Conservation (phyloP, 2,888 invertebrate genomes). For the Dioctria linearis region DNA sequence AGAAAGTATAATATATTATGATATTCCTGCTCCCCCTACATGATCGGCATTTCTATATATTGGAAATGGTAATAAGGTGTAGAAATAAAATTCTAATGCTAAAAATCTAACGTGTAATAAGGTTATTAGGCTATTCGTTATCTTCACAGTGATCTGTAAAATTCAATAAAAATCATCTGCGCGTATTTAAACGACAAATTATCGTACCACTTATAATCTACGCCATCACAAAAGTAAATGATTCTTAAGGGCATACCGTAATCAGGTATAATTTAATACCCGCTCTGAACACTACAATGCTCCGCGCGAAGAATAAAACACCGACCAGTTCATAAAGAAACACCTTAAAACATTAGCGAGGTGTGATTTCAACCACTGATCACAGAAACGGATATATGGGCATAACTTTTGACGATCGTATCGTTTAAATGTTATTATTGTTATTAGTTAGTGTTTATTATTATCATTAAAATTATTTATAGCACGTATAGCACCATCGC, state of each 20-base stretch:
- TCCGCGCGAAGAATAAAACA: constrained; percentile 1
- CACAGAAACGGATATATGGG: constrained; percentile 39
- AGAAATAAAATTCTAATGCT: no score
- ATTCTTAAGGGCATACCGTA: constrained; percentile 19
- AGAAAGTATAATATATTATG: no score
- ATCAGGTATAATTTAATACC: constrained; percentile 37
- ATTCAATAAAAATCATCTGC: no score
- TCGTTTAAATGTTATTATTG: constrained; percentile 51
- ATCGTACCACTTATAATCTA: no score
- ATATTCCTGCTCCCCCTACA: no score
- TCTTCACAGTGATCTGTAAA: no score
- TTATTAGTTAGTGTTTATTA: constrained; percentile 52
- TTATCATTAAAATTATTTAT: constrained; percentile 54
- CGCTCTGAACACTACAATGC: not conserved
- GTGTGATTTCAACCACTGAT: constrained; percentile 50
- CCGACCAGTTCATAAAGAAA: constrained; percentile 30
- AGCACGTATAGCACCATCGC: constrained; percentile 34
- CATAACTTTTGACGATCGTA: constrained; percentile 32
- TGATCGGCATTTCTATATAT: no score
- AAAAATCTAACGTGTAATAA: no score
- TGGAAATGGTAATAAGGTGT: no score
- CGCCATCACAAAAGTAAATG: not conserved
- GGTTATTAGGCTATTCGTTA: no score
- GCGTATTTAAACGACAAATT: no score
- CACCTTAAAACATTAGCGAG: constrained; percentile 40